These are phyloP conservation scores for Mycogona germanica DNA, from an alignment of 2,888 invertebrate genomes.

Conservation along the genomic window DNA sequence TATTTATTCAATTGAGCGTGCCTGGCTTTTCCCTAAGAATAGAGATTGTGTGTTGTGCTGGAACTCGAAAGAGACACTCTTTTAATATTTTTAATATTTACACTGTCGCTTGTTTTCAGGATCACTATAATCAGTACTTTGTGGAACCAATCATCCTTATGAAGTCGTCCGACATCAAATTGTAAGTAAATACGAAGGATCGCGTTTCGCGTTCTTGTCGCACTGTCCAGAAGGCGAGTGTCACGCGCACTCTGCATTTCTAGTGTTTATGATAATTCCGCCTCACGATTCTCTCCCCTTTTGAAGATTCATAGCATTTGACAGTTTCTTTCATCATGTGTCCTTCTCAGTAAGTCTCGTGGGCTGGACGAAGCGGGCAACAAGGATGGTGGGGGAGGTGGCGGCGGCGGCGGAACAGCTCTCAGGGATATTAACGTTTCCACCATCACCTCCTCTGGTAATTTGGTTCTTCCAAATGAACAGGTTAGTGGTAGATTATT, in stretches of 20 bases:
- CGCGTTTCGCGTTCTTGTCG: too few relatives aligned
- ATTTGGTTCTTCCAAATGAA: conserved; percentile 13
- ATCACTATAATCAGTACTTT: conserved; percentile 24
- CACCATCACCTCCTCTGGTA: conserved; percentile 2
- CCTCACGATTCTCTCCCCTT: too few relatives aligned
- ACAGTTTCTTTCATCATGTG: too few relatives aligned
- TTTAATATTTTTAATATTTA: background rate
- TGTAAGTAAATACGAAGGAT: conserved; percentile 2
- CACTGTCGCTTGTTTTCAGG: conserved; percentile 17
- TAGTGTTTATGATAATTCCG: too few relatives aligned
- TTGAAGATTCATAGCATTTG: too few relatives aligned
- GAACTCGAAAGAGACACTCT: background rate
- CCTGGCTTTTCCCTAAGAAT: too few relatives aligned
- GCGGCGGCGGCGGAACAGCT: conserved; percentile 10
- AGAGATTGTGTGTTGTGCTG: too few relatives aligned
- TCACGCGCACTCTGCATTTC: too few relatives aligned
- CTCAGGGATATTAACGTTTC: conserved; percentile 14
- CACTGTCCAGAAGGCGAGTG: too few relatives aligned
- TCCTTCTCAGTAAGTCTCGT: conserved; percentile 1
- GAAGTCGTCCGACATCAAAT: background rate
- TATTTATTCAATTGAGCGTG: too few relatives aligned
- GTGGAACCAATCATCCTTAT: conserved; percentile 22
- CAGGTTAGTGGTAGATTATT: background rate
- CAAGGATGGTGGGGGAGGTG: conserved; percentile 8
- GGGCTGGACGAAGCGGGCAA: conserved; percentile 1